Evolutionary conservation across 1,140 invertebrate species (phyloP).

Genomic region (Bombus superbus): DNA sequence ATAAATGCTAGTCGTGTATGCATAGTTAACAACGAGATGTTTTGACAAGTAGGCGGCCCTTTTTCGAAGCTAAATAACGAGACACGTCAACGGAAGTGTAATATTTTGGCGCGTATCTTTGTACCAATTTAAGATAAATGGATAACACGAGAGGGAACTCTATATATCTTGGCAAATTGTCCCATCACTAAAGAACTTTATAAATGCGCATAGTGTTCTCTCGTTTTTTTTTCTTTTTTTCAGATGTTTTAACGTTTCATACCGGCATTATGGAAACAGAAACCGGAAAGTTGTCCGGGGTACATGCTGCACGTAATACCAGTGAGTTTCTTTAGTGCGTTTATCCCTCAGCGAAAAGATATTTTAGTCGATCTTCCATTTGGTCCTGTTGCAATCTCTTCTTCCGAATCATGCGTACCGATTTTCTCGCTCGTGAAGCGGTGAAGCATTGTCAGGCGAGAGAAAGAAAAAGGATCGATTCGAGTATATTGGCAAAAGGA

Average conservation of each 20-base stretch:
- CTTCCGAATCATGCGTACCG: slow-evolving; percentile 23
- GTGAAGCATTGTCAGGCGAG: neutral
- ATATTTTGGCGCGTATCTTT: slow-evolving; percentile 1
- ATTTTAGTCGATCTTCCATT: slow-evolving; percentile 44
- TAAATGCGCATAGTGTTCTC: neutral
- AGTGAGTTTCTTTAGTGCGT: neutral
- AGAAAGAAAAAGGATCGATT: neutral
- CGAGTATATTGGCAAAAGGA: slow-evolving; percentile 16
- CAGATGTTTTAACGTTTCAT: neutral
- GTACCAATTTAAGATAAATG: slow-evolving; percentile 29
- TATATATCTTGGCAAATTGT: neutral
- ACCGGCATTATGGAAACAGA: neutral
- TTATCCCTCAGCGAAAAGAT: slow-evolving; percentile 19
- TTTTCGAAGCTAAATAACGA: slow-evolving; percentile 3
- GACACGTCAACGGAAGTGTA: slow-evolving; percentile 5
- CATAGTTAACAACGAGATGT: neutral
- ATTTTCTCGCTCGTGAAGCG: neutral
- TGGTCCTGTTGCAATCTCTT: slow-evolving; percentile 34
- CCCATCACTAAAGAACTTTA: neutral
- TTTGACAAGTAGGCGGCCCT: slow-evolving; percentile 2
- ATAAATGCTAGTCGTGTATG: neutral
- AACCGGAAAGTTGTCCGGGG: neutral
- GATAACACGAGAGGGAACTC: neutral
- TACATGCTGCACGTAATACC: neutral
- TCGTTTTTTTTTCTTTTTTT: neutral